These are phyloP conservation scores for Aphodius granarius DNA, from an alignment of 2,888 invertebrate genomes.

Conservation along the genomic window DNA sequence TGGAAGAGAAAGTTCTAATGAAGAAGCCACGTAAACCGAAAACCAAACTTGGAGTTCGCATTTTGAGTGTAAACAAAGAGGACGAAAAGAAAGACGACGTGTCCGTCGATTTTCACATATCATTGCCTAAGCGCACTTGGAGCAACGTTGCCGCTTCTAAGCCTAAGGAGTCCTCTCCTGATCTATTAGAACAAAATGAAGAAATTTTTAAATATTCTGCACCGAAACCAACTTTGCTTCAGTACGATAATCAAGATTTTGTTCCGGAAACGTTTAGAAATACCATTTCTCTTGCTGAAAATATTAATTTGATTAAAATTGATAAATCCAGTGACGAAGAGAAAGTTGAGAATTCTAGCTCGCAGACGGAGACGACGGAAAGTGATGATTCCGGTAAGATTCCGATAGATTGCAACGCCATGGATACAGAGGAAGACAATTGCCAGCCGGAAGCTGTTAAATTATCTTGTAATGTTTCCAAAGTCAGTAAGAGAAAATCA, in stretches of 20 bases:
- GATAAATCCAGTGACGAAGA: conserved; percentile 64
- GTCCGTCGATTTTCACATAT: conserved; percentile 32
- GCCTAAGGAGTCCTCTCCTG: conserved; percentile 49
- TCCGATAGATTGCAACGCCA: conserved; percentile 53
- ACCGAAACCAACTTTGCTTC: conserved; percentile 18
- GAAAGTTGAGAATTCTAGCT: conserved; percentile 56
- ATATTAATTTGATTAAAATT: conserved; percentile 40
- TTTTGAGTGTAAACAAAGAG: conserved; percentile 37
- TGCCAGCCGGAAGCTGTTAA: conserved; percentile 42
- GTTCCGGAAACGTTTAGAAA: conserved; percentile 21
- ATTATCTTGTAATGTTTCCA: conserved; percentile 37
- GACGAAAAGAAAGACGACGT: conserved; percentile 28
- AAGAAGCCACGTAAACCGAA: conserved; percentile 50
- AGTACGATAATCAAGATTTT: conserved; percentile 16
- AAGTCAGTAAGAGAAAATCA: conserved; percentile 59
- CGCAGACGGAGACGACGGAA: conserved; percentile 60
- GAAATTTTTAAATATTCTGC: conserved; percentile 16
- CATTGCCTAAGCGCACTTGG: conserved; percentile 57
- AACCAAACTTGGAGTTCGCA: conserved; percentile 50
- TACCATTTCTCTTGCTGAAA: conserved; percentile 17
- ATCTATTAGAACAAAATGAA: conserved; percentile 18
- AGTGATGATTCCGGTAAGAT: conserved; percentile 58
- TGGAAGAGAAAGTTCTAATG: conserved; percentile 21
- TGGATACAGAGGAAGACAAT: conserved; percentile 45
- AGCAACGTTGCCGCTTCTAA: conserved; percentile 57